phyloP scores from a whole-genome alignment of 2,113 vertebrate genomes.

The Macrotis lagotis region DNA sequence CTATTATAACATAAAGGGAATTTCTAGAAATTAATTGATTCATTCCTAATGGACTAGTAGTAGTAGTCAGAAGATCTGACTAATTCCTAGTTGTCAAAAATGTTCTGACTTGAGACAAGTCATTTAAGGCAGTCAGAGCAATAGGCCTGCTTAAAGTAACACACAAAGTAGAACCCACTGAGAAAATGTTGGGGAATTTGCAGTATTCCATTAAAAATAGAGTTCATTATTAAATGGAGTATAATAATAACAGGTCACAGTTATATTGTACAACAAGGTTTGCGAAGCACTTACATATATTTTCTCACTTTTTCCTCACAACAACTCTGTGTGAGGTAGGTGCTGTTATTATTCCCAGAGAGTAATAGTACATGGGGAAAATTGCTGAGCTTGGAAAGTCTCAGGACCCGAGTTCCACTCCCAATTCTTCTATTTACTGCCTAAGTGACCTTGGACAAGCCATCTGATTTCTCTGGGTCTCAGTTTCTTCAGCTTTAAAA shows the following conservation, averaged over 20 bases:
- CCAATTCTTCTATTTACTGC: no score
- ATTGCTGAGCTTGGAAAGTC: no score
- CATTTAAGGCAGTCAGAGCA: neutral
- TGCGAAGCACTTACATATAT: neutral
- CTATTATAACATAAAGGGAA: conserved; percentile 25
- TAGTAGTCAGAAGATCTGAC: neutral
- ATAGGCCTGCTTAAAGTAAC: neutral
- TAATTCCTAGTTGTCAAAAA: neutral
- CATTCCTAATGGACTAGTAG: neutral
- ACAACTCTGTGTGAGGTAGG: neutral
- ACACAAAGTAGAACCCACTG: neutral
- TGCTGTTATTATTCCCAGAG: neutral
- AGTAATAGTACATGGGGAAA: neutral
- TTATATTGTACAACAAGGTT: neutral
- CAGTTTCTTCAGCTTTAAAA: no score
- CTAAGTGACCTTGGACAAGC: no score
- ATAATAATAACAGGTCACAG: neutral
- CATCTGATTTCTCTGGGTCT: no score
- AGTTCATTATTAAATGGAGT: neutral
- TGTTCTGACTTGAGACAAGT: neutral
- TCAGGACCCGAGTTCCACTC: neutral
- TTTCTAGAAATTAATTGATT: conserved; percentile 28
- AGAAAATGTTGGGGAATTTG: neutral
- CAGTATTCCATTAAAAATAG: neutral
- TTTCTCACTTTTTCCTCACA: neutral